These are phyloP conservation scores for Brachionus asplanchnoidis DNA, from an alignment of 1,140 invertebrate genomes.

Conservation along the genomic window DNA sequence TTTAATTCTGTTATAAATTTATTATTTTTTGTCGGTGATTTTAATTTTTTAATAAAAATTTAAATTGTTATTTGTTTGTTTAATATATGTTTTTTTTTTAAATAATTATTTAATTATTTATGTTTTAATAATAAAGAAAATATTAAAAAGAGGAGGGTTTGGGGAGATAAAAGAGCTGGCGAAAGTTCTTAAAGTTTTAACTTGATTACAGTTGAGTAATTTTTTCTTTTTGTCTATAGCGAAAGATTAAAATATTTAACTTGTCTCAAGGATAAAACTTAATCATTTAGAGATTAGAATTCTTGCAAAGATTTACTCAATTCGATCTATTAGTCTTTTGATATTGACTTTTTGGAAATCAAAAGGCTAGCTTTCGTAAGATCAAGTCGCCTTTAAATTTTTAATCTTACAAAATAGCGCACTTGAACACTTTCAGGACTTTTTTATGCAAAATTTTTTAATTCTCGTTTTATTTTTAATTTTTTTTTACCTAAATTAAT, in stretches of 20 bases:
- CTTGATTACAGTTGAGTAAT: constrained; percentile 34
- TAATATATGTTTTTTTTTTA: not conserved
- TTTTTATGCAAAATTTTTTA: too few species aligned
- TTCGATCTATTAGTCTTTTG: not conserved
- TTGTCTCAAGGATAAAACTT: constrained; percentile 20
- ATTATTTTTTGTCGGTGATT: constrained; percentile 32
- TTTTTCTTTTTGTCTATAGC: not conserved
- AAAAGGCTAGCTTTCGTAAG: not conserved
- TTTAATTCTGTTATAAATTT: not conserved
- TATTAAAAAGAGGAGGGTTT: not conserved
- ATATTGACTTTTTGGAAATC: not conserved
- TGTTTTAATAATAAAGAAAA: too few species aligned
- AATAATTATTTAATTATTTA: too few species aligned
- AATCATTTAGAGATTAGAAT: constrained; percentile 26
- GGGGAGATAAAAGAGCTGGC: not conserved
- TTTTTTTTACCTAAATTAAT: too few species aligned
- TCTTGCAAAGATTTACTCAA: not conserved
- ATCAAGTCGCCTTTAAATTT: not conserved
- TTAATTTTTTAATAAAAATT: constrained; percentile 31
- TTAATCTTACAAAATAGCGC: not conserved
- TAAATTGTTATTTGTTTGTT: not conserved
- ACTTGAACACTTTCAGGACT: not conserved
- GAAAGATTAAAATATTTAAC: not conserved
- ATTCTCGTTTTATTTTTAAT: not conserved
- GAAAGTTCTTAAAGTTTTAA: constrained; percentile 4